Conservation (phyloP, 2,113 vertebrate genomes). For the Oreochromis aureus region DNA sequence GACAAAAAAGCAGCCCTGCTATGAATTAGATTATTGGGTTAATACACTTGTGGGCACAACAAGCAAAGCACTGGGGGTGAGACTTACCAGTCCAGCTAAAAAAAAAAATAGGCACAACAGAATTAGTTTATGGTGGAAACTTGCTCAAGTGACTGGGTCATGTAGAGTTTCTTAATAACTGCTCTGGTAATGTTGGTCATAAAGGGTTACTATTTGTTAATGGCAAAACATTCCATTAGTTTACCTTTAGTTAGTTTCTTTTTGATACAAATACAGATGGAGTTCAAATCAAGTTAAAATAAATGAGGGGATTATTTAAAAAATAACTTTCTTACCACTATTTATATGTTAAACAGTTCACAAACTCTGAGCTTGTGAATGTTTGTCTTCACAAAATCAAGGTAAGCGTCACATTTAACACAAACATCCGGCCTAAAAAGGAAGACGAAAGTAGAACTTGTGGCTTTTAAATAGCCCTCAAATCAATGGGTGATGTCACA, state of each 20-base stretch:
- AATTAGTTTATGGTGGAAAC: background rate
- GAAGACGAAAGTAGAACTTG: background rate
- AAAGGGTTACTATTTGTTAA: background rate
- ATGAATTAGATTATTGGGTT: background rate
- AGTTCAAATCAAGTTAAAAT: background rate
- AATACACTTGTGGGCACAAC: background rate
- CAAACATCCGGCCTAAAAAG: background rate
- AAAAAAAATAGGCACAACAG: background rate
- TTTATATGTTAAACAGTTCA: background rate
- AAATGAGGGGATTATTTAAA: background rate
- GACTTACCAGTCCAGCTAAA: background rate
- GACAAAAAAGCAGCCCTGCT: background rate
- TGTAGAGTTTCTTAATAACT: background rate
- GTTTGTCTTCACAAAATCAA: background rate
- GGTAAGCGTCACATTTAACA: background rate
- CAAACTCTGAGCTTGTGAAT: background rate
- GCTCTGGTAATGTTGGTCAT: background rate
- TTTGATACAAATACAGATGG: background rate
- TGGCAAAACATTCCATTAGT: background rate
- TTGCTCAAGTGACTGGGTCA: background rate
- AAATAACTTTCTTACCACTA: background rate
- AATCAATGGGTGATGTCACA: background rate
- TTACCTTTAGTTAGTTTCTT: background rate
- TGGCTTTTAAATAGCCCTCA: background rate
- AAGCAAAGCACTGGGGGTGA: background rate